Base-by-base conservation (phyloP, 2,797 vertebrate genomes). In the Mormyrops attenuatus region DNA sequence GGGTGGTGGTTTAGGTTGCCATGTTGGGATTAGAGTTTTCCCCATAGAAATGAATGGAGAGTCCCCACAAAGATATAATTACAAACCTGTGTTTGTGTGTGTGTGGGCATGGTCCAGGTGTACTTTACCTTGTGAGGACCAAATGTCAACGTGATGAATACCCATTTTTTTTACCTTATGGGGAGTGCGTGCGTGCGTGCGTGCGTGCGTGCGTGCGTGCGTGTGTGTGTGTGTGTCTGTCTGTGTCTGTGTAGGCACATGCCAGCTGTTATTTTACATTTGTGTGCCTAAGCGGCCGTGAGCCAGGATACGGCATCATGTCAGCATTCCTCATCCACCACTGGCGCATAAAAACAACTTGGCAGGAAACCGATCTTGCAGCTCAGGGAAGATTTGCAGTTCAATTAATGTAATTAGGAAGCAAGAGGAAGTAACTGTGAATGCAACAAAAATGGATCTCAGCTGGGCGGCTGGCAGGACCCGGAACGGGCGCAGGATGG, bases 391-490 rank as follows among this genome's bases (percentile, higher is more conserved):
- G 66, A 88, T 41, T 90, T 91, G 26, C 20, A 85, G 91, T 93
- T 94, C 69, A 93, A 90, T 94, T 91, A 92, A 86, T 55, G 50
- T 93, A 93, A 94, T 94, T 93, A 50, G 91, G 87, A 90, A 89
- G 89, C 30, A 87, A 90, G 52, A 87, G 85, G 50, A 85, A 94
- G 93, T 93, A 90, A 93, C 92, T 89, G 88, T 86, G 3, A 50
- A 91, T 85, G 91, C 89, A 90, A 90, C 91, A 80, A 90, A 38
- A 93, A 90, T 66, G 57, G 84, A 89, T 90, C 90, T 92, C 89
- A 92, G 53, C 88, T 88, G n/a, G 84, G 49, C 3, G 44, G 22
- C 50, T 22, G 22, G 5, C 22, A 9, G 17, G 9, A 11, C 17
- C 50, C 15, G 5, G 52, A 57, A 44, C 1, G 17, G 20, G 82